Conservation (phyloP, 2,797 vertebrate species). For the Sebastolobus alascanus region DNA sequence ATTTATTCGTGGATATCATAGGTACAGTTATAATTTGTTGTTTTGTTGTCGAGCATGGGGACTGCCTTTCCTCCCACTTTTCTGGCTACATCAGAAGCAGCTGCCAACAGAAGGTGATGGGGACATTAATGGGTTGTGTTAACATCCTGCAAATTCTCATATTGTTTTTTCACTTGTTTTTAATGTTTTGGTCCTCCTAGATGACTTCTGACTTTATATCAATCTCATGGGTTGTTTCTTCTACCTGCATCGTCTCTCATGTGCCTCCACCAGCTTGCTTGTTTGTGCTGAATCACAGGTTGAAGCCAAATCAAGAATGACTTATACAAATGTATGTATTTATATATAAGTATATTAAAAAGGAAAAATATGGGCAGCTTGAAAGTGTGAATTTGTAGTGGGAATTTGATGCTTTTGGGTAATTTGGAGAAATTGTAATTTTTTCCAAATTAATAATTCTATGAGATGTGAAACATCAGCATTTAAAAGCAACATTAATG, state of each 20-base stretch:
- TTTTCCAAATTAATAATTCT: not conserved
- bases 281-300: constrained; percentile 75
- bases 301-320: constrained; percentile 83
- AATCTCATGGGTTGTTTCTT: constrained; percentile 38
- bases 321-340: constrained; percentile 84
- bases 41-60: constrained; percentile 8
- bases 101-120: constrained; percentile 29
- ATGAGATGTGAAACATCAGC: not conserved
- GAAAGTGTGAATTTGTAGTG: constrained; percentile 20
- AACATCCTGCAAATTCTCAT: constrained; percentile 20
- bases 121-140: constrained; percentile 20
- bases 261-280: constrained; percentile 77
- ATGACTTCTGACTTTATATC: constrained; percentile 34
- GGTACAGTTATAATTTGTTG: constrained; percentile 30
- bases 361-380: constrained; percentile 47
- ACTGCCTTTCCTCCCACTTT: constrained; percentile 1
- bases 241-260: constrained; percentile 47
- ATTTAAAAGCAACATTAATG: not conserved
- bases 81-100: constrained; percentile 21
- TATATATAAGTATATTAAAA: constrained; percentile 87
- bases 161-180: constrained; percentile 26
- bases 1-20: constrained; percentile 23
- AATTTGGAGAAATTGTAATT: not conserved
- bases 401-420: not conserved
- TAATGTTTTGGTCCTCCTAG: constrained; percentile 17